Evolutionary conservation across 2,797 vertebrate genomes (phyloP).

Genomic region (Pelodytes ibericus): DNA sequence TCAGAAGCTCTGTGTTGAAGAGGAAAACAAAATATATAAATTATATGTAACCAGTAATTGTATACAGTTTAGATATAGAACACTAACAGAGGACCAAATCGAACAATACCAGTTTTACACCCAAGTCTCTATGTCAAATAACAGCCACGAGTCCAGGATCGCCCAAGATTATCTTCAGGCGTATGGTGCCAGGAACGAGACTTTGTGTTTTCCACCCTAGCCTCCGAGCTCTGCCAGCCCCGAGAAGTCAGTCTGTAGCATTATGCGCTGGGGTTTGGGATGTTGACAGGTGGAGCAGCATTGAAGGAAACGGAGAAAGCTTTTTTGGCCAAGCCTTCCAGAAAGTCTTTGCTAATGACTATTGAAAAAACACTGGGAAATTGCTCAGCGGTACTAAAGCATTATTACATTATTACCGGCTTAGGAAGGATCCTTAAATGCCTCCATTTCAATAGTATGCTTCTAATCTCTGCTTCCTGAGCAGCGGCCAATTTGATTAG

Average conservation of each 20-base stretch:
- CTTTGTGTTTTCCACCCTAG: conserved; percentile 6
- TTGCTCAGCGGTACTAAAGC: conserved; percentile 52
- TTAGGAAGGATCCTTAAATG: conserved; percentile 55
- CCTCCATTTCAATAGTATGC: conserved; percentile 48
- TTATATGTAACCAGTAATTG: neutral
- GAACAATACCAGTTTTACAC: neutral
- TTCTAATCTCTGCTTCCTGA: conserved; percentile 54
- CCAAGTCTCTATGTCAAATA: neutral
- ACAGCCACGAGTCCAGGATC: conserved; percentile 5
- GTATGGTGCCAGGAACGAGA: conserved; percentile 33
- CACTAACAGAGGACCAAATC: neutral
- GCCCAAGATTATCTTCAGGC: conserved; percentile 29
- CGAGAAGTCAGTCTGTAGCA: conserved; percentile 22
- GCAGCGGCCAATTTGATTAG: conserved; percentile 53
- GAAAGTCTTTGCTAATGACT: conserved; percentile 54
- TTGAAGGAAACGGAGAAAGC: conserved; percentile 52
- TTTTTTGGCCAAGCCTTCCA: conserved; percentile 54
- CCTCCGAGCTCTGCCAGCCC: conserved; percentile 20
- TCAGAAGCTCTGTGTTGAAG: neutral
- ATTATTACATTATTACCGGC: conserved; percentile 55
- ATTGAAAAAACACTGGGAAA: conserved; percentile 52
- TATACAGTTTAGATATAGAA: neutral
- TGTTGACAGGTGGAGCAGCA: conserved; percentile 49
- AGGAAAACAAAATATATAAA: neutral
- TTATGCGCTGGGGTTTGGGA: conserved; percentile 42